Conservation (phyloP, 1,140 invertebrate genomes). For the Bombus impatiens region DNA sequence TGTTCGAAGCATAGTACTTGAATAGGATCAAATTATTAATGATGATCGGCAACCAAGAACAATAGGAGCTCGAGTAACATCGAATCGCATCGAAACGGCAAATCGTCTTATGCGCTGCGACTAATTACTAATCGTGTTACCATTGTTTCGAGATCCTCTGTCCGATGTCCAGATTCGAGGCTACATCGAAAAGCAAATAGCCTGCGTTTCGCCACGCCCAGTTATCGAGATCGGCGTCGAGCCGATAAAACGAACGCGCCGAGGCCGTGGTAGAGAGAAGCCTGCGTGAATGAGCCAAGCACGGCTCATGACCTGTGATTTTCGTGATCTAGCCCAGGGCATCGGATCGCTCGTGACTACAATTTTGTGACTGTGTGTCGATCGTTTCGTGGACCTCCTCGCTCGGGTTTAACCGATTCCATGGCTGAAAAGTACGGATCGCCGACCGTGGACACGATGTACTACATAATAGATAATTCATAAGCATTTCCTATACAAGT, state of each 20-base stretch:
- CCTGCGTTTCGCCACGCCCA: slow-evolving; percentile 20
- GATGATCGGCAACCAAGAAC: neutral
- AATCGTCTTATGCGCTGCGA: neutral
- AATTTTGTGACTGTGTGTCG: slow-evolving; percentile 38
- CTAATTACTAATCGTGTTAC: neutral
- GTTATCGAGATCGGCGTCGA: neutral
- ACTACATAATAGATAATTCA: slow-evolving; percentile 64
- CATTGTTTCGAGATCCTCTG: neutral
- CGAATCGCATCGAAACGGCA: neutral
- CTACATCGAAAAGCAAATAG: slow-evolving; percentile 21
- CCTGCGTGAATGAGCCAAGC: slow-evolving; percentile 13
- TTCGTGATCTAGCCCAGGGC: slow-evolving; percentile 35
- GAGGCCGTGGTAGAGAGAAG: neutral
- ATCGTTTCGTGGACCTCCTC: neutral
- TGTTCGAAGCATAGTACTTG: neutral
- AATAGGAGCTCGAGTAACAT: neutral
- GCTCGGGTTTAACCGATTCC: slow-evolving; percentile 16
- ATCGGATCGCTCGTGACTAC: slow-evolving; percentile 14
- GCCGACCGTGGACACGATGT: slow-evolving; percentile 37
- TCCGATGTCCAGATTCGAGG: neutral
- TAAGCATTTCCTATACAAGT: slow-evolving; percentile 46
- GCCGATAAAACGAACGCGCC: neutral
- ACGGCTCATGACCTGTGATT: slow-evolving; percentile 22
- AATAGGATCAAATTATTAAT: neutral
- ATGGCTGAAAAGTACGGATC: slow-evolving; percentile 5